Evolutionary conservation across 2,797 vertebrate species (phyloP).

Genomic region (Gymnothorax javanicus): DNA sequence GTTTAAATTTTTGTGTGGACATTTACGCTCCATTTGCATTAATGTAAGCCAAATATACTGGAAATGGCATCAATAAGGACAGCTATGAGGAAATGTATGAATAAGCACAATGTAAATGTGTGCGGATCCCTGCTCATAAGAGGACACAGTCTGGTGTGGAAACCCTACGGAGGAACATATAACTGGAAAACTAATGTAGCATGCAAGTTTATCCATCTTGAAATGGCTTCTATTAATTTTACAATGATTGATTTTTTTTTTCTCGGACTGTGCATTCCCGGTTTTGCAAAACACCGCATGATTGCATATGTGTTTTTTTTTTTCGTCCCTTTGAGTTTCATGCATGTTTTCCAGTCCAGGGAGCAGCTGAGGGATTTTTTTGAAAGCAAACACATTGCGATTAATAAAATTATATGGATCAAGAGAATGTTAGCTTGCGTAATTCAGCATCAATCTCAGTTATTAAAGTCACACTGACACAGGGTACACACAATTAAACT

Average conservation of each 20-base stretch:
- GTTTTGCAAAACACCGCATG: constrained; percentile 25
- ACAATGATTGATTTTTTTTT: constrained; percentile 29
- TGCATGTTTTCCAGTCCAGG: constrained; percentile 28
- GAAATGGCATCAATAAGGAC: background rate
- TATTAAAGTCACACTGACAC: constrained; percentile 26
- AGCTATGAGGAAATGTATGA: background rate
- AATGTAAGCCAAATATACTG: background rate
- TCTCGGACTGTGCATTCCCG: background rate
- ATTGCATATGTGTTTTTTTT: constrained; percentile 26
- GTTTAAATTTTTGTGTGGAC: background rate
- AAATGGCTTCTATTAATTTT: constrained; percentile 30
- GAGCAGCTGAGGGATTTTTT: constrained; percentile 29
- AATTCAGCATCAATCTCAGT: constrained; percentile 36
- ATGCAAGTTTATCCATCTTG: constrained; percentile 27
- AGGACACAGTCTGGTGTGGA: background rate
- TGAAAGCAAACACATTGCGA: constrained; percentile 24
- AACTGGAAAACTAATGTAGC: constrained; percentile 20
- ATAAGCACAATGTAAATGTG: background rate
- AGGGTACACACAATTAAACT: constrained; percentile 32
- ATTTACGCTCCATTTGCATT: background rate
- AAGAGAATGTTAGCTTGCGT: constrained; percentile 33
- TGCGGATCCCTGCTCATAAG: background rate
- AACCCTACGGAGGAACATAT: background rate
- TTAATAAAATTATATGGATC: constrained; percentile 41
- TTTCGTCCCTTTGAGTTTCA: constrained; percentile 24